Evolutionary conservation across 2,113 vertebrate genomes (phyloP), one percentile per base, ranked within the genome.

Genomic region (Excalfactoria chinensis): DNA sequence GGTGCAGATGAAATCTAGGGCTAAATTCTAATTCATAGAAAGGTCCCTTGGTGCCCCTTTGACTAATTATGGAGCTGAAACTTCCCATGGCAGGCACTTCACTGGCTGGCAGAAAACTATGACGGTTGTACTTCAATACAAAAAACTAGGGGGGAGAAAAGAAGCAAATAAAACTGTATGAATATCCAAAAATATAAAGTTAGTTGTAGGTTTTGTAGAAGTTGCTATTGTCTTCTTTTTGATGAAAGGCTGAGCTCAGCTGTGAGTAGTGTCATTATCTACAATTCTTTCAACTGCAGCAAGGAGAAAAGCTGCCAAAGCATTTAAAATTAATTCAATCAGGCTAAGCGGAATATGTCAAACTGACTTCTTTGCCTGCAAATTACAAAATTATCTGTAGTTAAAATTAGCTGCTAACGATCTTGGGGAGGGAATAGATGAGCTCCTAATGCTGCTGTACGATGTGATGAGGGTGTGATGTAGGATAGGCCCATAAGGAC

Each of bases 241-340:
- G 37, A 80, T 37, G 55, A 83, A 88, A 68, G 75, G 70, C n/a
- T 89, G 90, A 91, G 73, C 95, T 95, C 86, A 92, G 80, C 92
- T 87, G 55, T 84, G 80, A 96, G 74, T 89, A 2, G 28, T 95
- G 89, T 82, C 77, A 93, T 94, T 94, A 96, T 92, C 86, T 92
- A 44, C 77, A 94, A 75, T 90, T 96, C 86, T 94, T 95, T 86
- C 67, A 94, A 90, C 70, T 92, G 93, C 80, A 93, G 90, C 59
- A 76, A 59, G 41, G 81, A 92, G 67, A 86, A 95, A 93, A 94
- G 44, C 90, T 94, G 92, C 90, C 95, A 96, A 96, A 95, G 93
- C 69, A 96, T 96, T 95, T 95, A 59, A 94, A 95, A 94, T 90
- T 92, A 94, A 94, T 95, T 96, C 86, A 90, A 59, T 92, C 90